A percentile compares a stretch with the other conserved stretches of the same genome.
These are phyloP conservation scores for Sphaerophoria taeniata DNA, from an alignment of 2,888 invertebrate species.

Conservation along the genomic window DNA sequence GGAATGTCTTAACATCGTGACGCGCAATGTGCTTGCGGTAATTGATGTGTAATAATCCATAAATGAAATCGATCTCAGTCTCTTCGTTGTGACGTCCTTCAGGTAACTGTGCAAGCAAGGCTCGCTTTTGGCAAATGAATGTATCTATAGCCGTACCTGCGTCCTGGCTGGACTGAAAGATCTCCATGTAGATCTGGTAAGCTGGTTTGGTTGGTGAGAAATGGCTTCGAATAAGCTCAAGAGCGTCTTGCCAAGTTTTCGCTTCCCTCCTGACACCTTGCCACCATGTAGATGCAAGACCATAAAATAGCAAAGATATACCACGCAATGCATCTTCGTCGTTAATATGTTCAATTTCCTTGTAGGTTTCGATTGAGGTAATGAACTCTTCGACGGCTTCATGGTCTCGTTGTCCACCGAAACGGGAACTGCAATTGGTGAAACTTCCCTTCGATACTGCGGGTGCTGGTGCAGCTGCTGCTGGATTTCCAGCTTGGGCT, in stretches of 20 bases:
- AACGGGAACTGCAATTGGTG: constrained; percentile 77
- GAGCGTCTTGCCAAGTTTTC: constrained; percentile 80
- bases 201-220: constrained; percentile 80
- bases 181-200: constrained; percentile 81
- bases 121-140: constrained; percentile 80
- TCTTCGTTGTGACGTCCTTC: constrained; percentile 80
- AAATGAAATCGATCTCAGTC: constrained; percentile 80
- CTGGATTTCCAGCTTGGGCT: constrained; percentile 74
- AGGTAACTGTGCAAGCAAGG: constrained; percentile 80
- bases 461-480: constrained; percentile 48
- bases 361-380: constrained; percentile 78
- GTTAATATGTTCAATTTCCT: constrained; percentile 79
- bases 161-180: constrained; percentile 78
- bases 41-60: constrained; percentile 79
- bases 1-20: constrained; percentile 78
- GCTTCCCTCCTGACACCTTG: constrained; percentile 81
- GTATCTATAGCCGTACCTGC: constrained; percentile 78
- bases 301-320: constrained; percentile 78
- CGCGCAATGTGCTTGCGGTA: constrained; percentile 80
- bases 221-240: constrained; percentile 79
- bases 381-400: constrained; percentile 81
- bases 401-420: constrained; percentile 79
- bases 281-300: constrained; percentile 81
- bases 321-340: constrained; percentile 80
- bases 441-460: constrained; percentile 78